Base-by-base conservation (phyloP, 2,797 vertebrate species). In the Anguilla obscura region DNA sequence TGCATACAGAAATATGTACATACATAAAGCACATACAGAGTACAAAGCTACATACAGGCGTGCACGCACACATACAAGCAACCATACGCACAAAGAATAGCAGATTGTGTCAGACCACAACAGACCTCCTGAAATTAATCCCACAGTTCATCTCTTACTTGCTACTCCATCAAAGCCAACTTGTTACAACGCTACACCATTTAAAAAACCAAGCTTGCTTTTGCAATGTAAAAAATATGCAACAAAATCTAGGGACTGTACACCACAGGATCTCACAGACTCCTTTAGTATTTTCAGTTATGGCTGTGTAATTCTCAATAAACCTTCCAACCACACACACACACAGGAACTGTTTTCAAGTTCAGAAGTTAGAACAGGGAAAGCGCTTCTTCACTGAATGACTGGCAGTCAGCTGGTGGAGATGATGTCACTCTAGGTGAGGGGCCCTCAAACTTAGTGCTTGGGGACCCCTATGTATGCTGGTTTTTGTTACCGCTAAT, bases 1-100 rank as follows among this genome's bases (percentile, higher is more conserved):
- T 90, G 89, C 92, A 91, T 88, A 88, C 89, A 84, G 87, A 85
- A 76, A 76, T 80, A 40, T 82, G 87, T 85, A 88, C 87, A 60
- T 60, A 56, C 40, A 83, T 52, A 54, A 50, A 63, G 16, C 85
- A 86, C 88, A 85, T 24, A 88, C 88, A 89, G 82, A 10, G 24
- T 30, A 52, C 9, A 56, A 16, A 83, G 80, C 27, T 24, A 30
- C 8, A 36, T 82, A 83, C 27, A 90, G 87, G 86, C 60, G 88
- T 36, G 74, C 86, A 88, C 24, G 80, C 56, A 85, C 27, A 10
- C 27, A 79, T 9, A 79, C n/a, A 86, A 50, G 33, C 36, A 86
- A 36, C 12, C 69, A 16, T 3, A 80, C 54, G 45, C 52, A 66
- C 21, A 18, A 40, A 87, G 50, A 82, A 40, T 27, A 0, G 12